A percentile compares a stretch with the other conserved stretches of the same genome.
Conservation (phyloP, 2,113 vertebrate genomes). For the Eulacestoma nigropectus region DNA sequence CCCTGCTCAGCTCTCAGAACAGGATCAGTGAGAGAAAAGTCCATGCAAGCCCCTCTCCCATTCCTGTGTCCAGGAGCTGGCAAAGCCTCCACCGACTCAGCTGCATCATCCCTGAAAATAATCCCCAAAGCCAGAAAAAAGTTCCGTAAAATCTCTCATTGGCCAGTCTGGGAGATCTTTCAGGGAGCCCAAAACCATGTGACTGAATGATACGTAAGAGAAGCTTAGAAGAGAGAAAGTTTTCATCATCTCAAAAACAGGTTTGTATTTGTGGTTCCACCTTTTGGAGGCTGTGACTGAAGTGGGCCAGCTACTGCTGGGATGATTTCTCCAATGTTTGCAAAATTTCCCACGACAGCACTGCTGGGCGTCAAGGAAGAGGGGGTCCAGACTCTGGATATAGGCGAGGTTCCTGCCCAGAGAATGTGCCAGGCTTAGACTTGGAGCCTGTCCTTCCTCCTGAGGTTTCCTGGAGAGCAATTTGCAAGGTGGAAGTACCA, state of each 20-base stretch:
- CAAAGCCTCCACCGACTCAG: neutral
- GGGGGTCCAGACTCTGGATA: neutral
- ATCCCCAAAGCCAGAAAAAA: neutral
- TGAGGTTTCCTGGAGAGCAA: fast-evolving
- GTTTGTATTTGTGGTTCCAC: neutral
- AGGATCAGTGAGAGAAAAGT: neutral
- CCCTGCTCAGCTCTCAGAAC: neutral
- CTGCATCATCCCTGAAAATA: neutral
- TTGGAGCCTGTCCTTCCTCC: neutral
- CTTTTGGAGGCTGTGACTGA: neutral
- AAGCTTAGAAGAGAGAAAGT: neutral
- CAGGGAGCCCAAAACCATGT: fast-evolving
- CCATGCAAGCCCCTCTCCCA: neutral
- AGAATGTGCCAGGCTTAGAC: neutral
- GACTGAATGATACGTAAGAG: neutral
- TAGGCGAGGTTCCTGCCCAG: fast-evolving
- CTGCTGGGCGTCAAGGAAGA: neutral
- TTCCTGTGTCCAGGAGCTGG: neutral
- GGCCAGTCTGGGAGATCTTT: neutral
- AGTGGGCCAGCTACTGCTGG: neutral
- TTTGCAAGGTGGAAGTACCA: neutral
- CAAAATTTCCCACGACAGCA: neutral
- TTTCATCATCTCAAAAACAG: neutral
- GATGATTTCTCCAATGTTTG: neutral
- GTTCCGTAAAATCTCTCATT: neutral